phyloP scores from a whole-genome alignment of 1,140 invertebrate species.

The Leptestheria dahalacensis region DNA sequence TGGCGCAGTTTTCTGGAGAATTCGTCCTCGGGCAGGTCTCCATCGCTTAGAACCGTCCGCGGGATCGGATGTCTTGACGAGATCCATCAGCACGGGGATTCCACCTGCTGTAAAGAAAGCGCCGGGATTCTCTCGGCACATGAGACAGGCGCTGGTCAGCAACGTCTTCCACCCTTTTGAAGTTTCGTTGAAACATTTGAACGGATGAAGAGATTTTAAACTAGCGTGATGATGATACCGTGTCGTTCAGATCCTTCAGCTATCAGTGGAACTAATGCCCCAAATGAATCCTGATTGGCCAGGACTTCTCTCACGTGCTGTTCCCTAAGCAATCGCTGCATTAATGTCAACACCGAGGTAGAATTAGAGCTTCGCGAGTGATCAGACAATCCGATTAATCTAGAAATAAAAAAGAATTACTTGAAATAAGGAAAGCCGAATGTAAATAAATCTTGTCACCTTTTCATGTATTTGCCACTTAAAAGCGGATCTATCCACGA shows the following conservation, averaged over 20 bases:
- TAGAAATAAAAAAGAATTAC: background rate
- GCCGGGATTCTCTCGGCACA: slow-evolving; percentile 1
- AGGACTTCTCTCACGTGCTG: background rate
- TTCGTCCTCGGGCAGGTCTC: too few species aligned
- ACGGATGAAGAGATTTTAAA: too few species aligned
- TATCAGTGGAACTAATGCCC: background rate
- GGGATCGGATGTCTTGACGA: background rate
- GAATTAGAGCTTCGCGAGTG: background rate
- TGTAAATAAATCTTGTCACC: background rate
- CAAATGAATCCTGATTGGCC: background rate
- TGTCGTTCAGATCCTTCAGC: slow-evolving; percentile 6
- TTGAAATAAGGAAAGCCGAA: background rate
- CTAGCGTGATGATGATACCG: too few species aligned
- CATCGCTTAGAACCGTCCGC: background rate
- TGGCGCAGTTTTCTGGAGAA: too few species aligned
- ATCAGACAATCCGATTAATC: background rate
- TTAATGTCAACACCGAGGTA: background rate
- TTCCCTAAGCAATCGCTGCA: background rate
- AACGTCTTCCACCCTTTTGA: background rate
- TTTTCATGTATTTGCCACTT: background rate
- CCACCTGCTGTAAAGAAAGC: background rate
- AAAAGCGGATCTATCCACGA: background rate
- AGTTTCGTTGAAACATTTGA: too few species aligned
- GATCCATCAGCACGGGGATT: background rate
- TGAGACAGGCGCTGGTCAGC: background rate